Percentiles rank a stretch among this genome's conserved stretches.
These are phyloP conservation scores for Xiphorhynchus erythropygius DNA, from an alignment of 2,797 vertebrate species.

Conservation along the genomic window DNA sequence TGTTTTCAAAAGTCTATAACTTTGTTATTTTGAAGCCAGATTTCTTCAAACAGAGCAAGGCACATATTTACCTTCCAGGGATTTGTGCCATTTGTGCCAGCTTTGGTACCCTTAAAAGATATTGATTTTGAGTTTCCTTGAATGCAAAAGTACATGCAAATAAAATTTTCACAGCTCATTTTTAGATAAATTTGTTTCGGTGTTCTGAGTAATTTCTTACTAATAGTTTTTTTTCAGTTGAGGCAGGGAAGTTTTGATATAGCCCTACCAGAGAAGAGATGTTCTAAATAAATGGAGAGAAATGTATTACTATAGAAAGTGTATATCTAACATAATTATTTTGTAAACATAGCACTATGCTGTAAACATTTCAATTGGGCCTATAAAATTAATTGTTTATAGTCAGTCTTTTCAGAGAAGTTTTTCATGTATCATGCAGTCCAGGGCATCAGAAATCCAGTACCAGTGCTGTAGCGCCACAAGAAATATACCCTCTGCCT, in stretches of 20 bases:
- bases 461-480: not conserved
- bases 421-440: not conserved
- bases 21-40: constrained; percentile 65
- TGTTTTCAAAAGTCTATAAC: constrained; percentile 69
- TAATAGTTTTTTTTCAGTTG: not conserved
- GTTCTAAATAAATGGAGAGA: not conserved
- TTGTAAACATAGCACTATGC: not conserved
- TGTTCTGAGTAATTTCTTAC: not conserved
- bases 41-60: constrained; percentile 65
- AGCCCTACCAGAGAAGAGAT: not conserved
- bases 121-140: constrained; percentile 30
- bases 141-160: not conserved
- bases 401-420: not conserved
- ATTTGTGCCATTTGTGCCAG: constrained; percentile 50
- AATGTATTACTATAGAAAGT: not conserved
- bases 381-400: not conserved
- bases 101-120: constrained; percentile 48
- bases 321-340: not conserved
- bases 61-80: constrained; percentile 44
- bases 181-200: not conserved
- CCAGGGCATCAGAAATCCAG: not conserved
- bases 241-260: not conserved
- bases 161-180: not conserved
- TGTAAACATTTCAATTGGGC: not conserved
- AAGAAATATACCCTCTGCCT: not conserved